Percentiles rank a stretch among this genome's conserved stretches.
Conservation (phyloP, 2,888 invertebrate genomes). For the Amiota minor region DNA sequence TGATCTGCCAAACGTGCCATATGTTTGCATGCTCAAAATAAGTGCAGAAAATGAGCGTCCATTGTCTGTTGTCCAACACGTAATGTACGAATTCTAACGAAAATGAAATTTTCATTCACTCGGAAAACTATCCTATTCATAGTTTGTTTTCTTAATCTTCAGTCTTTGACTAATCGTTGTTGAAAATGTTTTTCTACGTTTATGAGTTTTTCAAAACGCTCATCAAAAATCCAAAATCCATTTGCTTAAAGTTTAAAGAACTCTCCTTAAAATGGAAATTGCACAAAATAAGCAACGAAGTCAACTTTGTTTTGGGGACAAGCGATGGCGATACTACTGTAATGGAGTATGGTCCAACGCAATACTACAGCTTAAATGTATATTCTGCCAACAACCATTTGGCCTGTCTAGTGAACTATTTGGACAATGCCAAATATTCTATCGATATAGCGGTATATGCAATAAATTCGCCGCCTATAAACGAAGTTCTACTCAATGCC, state of each 20-base stretch:
- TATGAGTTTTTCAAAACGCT: slow-evolving; percentile 34
- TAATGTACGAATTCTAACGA: too few relatives aligned
- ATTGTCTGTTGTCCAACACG: too few relatives aligned
- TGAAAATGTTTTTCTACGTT: slow-evolving; percentile 37
- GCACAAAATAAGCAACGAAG: not conserved
- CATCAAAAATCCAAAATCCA: not conserved
- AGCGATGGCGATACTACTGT: not conserved
- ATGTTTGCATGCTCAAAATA: too few relatives aligned
- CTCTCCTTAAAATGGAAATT: slow-evolving; percentile 22
- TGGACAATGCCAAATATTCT: slow-evolving; percentile 26
- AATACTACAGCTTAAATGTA: not conserved
- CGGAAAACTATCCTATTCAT: too few relatives aligned
- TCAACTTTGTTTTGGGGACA: slow-evolving; percentile 20
- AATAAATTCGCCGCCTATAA: slow-evolving; percentile 28
- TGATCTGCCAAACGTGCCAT: too few relatives aligned
- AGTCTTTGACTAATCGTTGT: too few relatives aligned
- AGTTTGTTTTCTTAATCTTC: too few relatives aligned
- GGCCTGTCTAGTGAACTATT: not conserved
- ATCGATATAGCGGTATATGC: slow-evolving; percentile 39
- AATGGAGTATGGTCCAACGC: not conserved
- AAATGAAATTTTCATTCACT: too few relatives aligned
- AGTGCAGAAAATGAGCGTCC: too few relatives aligned
- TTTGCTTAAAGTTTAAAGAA: not conserved
- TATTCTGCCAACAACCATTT: slow-evolving; percentile 16
- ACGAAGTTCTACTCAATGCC: slow-evolving; percentile 1